Evolutionary conservation across 2,888 invertebrate genomes (phyloP).

Genomic region (Oeneis ivallda): DNA sequence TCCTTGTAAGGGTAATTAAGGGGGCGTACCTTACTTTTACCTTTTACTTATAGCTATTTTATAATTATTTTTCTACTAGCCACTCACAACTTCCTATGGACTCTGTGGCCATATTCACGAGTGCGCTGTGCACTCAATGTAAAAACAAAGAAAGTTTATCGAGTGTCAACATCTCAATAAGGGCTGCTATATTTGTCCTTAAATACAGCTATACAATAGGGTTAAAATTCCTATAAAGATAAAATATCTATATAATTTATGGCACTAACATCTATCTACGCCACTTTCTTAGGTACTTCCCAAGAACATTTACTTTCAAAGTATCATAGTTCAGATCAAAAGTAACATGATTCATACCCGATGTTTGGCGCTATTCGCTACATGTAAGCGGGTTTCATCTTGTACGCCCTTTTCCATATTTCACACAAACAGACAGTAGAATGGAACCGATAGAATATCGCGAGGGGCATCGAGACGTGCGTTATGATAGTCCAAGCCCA

Average conservation of each 20-base stretch:
- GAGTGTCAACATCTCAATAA: conserved; percentile 24
- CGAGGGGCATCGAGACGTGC: conserved; percentile 95
- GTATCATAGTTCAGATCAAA: conserved; percentile 43
- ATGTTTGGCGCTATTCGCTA: conserved; percentile 79
- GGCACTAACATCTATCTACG: conserved; percentile 69
- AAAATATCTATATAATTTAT: conserved; percentile 58
- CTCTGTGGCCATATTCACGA: conserved; percentile 16
- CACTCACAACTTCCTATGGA: too few species aligned
- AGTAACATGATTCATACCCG: conserved; percentile 47
- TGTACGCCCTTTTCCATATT: conserved; percentile 98
- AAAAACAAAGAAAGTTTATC: conserved; percentile 24
- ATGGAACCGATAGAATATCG: conserved; percentile 97
- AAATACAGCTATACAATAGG: conserved; percentile 31
- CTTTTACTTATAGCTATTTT: too few species aligned
- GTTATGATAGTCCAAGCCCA: conserved; percentile 98
- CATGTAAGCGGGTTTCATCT: conserved; percentile 93
- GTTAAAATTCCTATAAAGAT: conserved; percentile 33
- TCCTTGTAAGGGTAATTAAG: too few species aligned
- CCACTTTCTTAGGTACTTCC: conserved; percentile 42
- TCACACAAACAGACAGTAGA: conserved; percentile 97
- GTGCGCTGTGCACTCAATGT: conserved; percentile 27
- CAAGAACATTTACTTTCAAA: conserved; percentile 22
- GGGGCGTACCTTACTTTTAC: too few species aligned
- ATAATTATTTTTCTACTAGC: too few species aligned
- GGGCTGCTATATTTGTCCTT: conserved; percentile 15